These are phyloP conservation scores for Colletes latitarsis DNA, from an alignment of 1,140 invertebrate species.

Conservation along the genomic window DNA sequence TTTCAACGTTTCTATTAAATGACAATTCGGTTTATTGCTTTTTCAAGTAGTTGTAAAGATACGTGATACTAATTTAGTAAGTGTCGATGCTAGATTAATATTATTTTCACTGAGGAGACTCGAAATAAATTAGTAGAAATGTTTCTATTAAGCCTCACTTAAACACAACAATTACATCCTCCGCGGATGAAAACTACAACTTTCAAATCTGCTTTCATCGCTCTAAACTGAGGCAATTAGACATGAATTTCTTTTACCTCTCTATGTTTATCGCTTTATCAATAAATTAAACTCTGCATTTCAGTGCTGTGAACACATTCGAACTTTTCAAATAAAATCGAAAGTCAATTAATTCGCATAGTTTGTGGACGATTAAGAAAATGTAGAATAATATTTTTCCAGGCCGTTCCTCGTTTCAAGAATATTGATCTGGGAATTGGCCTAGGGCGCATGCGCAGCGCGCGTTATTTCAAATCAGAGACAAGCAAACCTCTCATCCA, in stretches of 20 bases:
- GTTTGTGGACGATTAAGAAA: background rate
- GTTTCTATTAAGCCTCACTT: background rate
- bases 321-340: background rate
- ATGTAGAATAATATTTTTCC: too few relatives aligned
- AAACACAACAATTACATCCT: background rate
- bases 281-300: background rate
- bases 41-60: too few relatives aligned
- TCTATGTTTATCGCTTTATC: background rate
- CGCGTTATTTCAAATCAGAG: too few relatives aligned
- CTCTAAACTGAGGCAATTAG: conserved; percentile 1
- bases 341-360: background rate
- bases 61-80: too few relatives aligned
- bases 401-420: too few relatives aligned
- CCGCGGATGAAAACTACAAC: conserved; percentile 4
- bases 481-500: too few relatives aligned
- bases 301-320: background rate
- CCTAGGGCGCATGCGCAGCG: too few relatives aligned
- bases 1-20: background rate
- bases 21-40: too few relatives aligned
- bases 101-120: too few relatives aligned
- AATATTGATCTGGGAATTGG: too few relatives aligned
- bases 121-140: too few relatives aligned
- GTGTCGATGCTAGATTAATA: too few relatives aligned
- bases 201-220: conserved; percentile 47
- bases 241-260: background rate